phyloP scores from a whole-genome alignment of 2,113 vertebrate genomes.

The Sylvicapra grimmia region DNA sequence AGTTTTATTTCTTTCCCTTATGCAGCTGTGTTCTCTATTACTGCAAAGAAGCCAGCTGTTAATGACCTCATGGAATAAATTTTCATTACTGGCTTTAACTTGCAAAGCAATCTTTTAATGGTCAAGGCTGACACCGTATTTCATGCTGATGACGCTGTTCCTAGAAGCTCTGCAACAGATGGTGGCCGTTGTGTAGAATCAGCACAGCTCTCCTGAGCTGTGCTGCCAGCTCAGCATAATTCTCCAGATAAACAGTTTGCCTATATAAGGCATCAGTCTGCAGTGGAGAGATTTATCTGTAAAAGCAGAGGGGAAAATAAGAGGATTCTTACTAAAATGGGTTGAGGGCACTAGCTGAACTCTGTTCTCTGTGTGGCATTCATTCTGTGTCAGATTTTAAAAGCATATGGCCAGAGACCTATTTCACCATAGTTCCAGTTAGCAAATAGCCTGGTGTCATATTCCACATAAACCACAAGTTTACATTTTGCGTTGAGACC shows the following conservation, averaged over 20 bases:
- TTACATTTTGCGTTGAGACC: slow-evolving; percentile 24
- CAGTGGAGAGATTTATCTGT: not conserved
- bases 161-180: slow-evolving; percentile 36
- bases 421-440: not conserved
- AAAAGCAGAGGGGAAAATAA: not conserved
- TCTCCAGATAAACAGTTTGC: not conserved
- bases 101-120: not conserved
- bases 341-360: not conserved
- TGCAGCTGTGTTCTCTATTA: not conserved
- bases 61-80: not conserved
- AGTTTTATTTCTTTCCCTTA: not conserved
- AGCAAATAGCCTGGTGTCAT: slow-evolving; percentile 12
- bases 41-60: not conserved
- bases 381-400: slow-evolving; percentile 7
- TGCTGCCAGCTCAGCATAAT: not conserved
- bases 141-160: slow-evolving; percentile 19
- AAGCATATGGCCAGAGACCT: not conserved
- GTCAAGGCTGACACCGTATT: not conserved
- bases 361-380: slow-evolving; percentile 8
- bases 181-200: slow-evolving; percentile 22
- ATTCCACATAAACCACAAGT: slow-evolving; percentile 39
- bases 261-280: not conserved
- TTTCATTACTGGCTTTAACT: not conserved
- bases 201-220: not conserved
- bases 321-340: not conserved